These are phyloP conservation scores for Poecilia picta DNA, from an alignment of 2,797 vertebrate genomes.

Conservation along the genomic window DNA sequence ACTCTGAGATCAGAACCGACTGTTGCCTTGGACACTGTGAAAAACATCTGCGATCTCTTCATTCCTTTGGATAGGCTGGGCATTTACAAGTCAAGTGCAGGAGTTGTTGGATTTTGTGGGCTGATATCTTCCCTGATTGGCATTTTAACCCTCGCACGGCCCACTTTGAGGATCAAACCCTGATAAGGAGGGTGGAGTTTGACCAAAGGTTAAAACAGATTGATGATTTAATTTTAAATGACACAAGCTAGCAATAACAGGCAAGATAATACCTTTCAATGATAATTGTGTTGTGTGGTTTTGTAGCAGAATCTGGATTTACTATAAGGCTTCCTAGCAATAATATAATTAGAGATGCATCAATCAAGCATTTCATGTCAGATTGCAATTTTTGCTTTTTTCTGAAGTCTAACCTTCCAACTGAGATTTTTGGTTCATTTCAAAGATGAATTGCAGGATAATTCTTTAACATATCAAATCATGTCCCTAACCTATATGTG, in stretches of 20 bases:
- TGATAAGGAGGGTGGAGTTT: constrained; percentile 30
- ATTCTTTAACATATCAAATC: neutral
- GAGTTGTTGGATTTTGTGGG: constrained; percentile 90
- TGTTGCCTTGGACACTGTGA: constrained; percentile 87
- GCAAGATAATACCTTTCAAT: neutral
- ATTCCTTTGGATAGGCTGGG: constrained; percentile 89
- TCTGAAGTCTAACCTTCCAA: neutral
- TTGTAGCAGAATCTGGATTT: neutral
- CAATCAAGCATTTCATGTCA: neutral
- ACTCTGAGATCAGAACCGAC: constrained; percentile 84
- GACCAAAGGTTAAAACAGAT: constrained; percentile 6
- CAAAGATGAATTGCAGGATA: neutral
- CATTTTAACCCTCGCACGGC: constrained; percentile 84
- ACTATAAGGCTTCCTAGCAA: neutral
- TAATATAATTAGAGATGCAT: neutral
- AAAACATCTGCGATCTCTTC: constrained; percentile 91
- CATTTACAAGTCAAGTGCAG: constrained; percentile 85
- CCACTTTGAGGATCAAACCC: constrained; percentile 84
- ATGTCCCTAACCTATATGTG: neutral
- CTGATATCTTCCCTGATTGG: constrained; percentile 91
- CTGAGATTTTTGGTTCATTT: neutral
- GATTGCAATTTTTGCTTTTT: neutral
- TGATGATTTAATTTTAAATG: neutral
- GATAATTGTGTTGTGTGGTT: neutral
- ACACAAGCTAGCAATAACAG: constrained; percentile 14